Conservation (phyloP, 2,113 vertebrate genomes). For the Cervus canadensis region DNA sequence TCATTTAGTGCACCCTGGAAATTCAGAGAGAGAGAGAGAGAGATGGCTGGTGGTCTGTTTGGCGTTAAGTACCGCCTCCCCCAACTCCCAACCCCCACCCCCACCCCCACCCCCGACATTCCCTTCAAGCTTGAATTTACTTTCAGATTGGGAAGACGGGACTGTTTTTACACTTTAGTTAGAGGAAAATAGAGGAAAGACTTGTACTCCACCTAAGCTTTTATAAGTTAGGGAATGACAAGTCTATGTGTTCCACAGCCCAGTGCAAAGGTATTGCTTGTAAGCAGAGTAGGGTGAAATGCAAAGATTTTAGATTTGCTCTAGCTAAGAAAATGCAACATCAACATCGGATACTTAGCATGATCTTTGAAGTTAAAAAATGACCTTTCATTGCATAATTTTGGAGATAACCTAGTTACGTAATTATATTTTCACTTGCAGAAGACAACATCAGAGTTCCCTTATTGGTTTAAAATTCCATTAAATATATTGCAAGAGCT, state of each 20-base stretch:
- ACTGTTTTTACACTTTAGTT: neutral
- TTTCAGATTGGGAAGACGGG: too few species aligned
- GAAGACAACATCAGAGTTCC: slow-evolving; percentile 84
- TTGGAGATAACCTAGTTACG: slow-evolving; percentile 84
- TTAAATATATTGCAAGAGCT: slow-evolving; percentile 97
- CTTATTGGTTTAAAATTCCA: slow-evolving; percentile 98
- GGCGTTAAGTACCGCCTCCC: too few species aligned
- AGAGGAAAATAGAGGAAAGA: neutral
- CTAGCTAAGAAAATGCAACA: slow-evolving; percentile 37
- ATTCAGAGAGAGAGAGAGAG: neutral
- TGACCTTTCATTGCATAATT: slow-evolving; percentile 83
- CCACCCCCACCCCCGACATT: too few species aligned
- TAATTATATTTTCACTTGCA: slow-evolving; percentile 93
- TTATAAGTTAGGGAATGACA: neutral
- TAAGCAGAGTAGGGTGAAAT: slow-evolving; percentile 18
- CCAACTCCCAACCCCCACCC: too few species aligned
- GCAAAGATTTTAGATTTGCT: slow-evolving; percentile 19
- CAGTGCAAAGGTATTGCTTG: neutral
- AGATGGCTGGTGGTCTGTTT: neutral
- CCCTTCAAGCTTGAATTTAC: too few species aligned
- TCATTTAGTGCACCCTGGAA: neutral
- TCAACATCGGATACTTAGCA: slow-evolving; percentile 31
- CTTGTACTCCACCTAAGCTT: neutral
- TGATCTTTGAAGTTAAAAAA: slow-evolving; percentile 73
- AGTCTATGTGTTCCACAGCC: neutral